phyloP scores from a whole-genome alignment of 2,888 invertebrate species.

The Neoascia interrupta region DNA sequence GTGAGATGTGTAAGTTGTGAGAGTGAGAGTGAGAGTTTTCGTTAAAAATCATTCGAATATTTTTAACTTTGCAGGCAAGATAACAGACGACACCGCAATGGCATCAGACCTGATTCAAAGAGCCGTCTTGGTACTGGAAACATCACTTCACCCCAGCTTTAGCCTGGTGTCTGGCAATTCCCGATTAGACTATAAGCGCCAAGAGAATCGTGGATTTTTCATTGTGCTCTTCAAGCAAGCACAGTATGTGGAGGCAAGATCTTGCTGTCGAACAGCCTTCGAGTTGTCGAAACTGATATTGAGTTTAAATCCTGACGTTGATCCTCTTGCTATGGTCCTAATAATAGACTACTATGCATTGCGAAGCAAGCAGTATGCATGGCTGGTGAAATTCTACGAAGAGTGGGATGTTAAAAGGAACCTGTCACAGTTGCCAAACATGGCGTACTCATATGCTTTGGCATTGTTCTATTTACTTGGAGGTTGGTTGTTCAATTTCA shows the following conservation, averaged over 20 bases:
- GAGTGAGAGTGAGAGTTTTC: too few species aligned
- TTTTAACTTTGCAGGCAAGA: conserved; percentile 74
- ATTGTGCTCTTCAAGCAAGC: conserved; percentile 91
- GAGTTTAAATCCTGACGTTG: conserved; percentile 86
- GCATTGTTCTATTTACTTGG: conserved; percentile 84
- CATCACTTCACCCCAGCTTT: conserved; percentile 89
- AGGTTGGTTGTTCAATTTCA: conserved; percentile 73
- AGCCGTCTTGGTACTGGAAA: conserved; percentile 88
- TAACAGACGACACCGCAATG: conserved; percentile 89
- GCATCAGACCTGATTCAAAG: conserved; percentile 90
- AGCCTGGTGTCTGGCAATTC: conserved; percentile 87
- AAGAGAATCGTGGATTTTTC: conserved; percentile 91
- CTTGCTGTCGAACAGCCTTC: conserved; percentile 92
- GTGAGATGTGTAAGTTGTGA: conserved; percentile 88
- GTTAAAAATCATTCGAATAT: background rate
- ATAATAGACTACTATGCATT: conserved; percentile 91
- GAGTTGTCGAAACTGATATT: conserved; percentile 92
- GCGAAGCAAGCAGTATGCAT: conserved; percentile 86
- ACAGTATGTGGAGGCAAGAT: conserved; percentile 87
- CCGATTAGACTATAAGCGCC: conserved; percentile 87
- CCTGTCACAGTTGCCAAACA: conserved; percentile 91
- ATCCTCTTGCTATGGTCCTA: conserved; percentile 88
- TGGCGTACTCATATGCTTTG: conserved; percentile 90
- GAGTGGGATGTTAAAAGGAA: conserved; percentile 84
- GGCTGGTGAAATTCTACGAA: conserved; percentile 83